Evolutionary conservation across 2,113 vertebrate species (phyloP).

Genomic region (Halichoerus grypus): DNA sequence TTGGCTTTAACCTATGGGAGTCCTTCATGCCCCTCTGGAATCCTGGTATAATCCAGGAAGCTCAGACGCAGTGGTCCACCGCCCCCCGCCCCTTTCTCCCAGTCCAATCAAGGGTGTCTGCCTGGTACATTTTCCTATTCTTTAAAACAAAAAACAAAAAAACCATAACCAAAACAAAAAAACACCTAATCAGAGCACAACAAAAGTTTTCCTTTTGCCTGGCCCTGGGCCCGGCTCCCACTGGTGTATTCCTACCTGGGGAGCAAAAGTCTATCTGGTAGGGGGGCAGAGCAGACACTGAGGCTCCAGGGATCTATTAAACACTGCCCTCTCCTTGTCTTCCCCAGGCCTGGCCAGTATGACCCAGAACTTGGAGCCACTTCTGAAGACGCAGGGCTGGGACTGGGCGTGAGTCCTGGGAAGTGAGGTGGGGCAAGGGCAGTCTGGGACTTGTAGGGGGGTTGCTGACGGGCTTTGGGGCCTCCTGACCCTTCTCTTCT

Average conservation of each 20-base stretch:
- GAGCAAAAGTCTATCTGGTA: not conserved
- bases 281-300: not conserved
- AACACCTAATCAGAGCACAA: not conserved
- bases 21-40: not conserved
- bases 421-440: not conserved
- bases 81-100: not conserved
- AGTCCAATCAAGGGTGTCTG: not conserved
- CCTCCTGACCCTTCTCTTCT: not conserved
- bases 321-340: not conserved
- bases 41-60: not conserved
- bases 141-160: not conserved
- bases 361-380: conserved; percentile 90
- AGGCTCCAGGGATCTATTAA: not conserved
- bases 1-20: not conserved
- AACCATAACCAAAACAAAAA: not conserved
- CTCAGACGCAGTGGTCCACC: not conserved
- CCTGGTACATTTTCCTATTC: not conserved
- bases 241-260: rapidly evolving
- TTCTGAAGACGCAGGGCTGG: conserved; percentile 92
- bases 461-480: not conserved
- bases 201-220: not conserved
- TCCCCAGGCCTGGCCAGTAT: conserved; percentile 89
- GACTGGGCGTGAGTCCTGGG: conserved; percentile 93
- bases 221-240: not conserved
- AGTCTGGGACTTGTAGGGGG: not conserved